Evolutionary conservation across 2,113 vertebrate species (phyloP).

Genomic region (Hippolais icterina): DNA sequence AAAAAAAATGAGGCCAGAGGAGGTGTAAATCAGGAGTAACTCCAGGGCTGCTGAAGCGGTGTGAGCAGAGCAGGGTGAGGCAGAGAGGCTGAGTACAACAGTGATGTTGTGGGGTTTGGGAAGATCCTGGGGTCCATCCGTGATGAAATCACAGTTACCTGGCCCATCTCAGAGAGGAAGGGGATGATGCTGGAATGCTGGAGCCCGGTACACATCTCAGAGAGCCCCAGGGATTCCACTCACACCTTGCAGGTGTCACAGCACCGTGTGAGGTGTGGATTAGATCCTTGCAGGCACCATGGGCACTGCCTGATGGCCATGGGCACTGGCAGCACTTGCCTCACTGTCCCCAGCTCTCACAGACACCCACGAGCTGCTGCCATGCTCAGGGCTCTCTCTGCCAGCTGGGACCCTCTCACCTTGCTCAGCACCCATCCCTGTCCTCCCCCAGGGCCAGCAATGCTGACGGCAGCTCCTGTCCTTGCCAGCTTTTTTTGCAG

Average conservation of each 20-base stretch:
- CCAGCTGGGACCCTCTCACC: not conserved
- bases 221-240: not conserved
- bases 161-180: not conserved
- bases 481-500: not conserved
- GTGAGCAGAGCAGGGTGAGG: not conserved
- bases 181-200: not conserved
- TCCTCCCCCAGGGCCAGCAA: not conserved
- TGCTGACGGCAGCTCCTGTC: not conserved
- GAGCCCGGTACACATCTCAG: too few relatives aligned
- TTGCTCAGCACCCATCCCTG: not conserved
- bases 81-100: rapidly evolving
- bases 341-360: not conserved
- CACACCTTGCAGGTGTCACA: not conserved
- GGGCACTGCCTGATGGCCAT: rapidly evolving
- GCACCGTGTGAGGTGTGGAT: rapidly evolving
- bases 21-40: conserved; percentile 15
- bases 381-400: not conserved
- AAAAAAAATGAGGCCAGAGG: conserved; percentile 8
- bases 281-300: not conserved
- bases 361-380: not conserved
- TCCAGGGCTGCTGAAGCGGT: not conserved
- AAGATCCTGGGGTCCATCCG: not conserved
- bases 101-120: not conserved
- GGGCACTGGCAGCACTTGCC: not conserved
- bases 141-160: too few relatives aligned